Conservation (phyloP, 2,113 vertebrate genomes). For the Pelvicachromis taeniatus region DNA sequence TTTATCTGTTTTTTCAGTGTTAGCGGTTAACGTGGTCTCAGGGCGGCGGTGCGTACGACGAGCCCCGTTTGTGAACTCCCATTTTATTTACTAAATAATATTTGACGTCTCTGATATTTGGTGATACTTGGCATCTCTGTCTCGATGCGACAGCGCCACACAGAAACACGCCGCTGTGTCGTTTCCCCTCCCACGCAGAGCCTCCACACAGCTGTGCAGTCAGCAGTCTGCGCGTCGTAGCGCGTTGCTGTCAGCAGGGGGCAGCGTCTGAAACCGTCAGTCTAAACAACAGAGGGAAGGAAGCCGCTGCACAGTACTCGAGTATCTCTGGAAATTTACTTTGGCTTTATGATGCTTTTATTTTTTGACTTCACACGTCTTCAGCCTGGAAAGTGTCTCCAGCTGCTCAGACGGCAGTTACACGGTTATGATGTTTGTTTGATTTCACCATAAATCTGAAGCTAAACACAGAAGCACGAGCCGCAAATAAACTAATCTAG, state of each 20-base stretch:
- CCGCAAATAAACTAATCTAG: neutral
- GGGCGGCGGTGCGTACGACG: neutral
- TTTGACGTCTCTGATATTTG: neutral
- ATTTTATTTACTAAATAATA: neutral
- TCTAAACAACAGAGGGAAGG: neutral
- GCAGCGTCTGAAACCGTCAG: neutral
- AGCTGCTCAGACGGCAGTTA: neutral
- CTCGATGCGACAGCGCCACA: neutral
- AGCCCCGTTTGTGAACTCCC: neutral
- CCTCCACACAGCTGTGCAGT: neutral
- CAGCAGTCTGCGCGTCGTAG: neutral
- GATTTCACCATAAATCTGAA: no score
- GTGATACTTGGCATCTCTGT: neutral
- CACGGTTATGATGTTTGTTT: neutral
- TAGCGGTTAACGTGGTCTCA: neutral
- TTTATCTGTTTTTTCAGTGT: neutral
- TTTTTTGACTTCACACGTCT: neutral
- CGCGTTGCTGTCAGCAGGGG: neutral
- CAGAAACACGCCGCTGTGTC: neutral
- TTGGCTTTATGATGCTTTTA: neutral
- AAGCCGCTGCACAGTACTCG: no score
- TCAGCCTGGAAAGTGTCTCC: neutral
- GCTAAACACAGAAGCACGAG: neutral
- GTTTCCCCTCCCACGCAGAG: no score
- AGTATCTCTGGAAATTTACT: neutral